A percentile compares a stretch with the other conserved stretches of the same genome.
Evolutionary conservation across 2,888 invertebrate species (phyloP).

Genomic region (Antheraea assamensis): DNA sequence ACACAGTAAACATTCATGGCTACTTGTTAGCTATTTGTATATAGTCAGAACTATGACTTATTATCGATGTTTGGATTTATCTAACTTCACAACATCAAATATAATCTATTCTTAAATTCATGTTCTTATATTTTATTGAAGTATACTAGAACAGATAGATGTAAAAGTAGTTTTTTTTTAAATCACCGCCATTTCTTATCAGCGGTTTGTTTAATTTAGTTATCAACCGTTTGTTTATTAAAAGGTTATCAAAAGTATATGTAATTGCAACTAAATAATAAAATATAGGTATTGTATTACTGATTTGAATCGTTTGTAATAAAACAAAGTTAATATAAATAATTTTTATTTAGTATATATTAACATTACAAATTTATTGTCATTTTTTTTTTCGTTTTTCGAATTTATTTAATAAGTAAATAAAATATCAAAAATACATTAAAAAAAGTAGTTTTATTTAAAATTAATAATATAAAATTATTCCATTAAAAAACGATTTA

Average conservation of each 20-base stretch:
- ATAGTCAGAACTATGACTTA: neutral
- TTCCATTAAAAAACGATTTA: slow-evolving; percentile 30
- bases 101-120: too few relatives aligned
- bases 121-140: neutral
- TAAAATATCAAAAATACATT: neutral
- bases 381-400: slow-evolving; percentile 10
- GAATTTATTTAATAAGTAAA: neutral
- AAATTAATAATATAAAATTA: neutral
- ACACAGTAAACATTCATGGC: neutral
- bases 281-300: too few relatives aligned
- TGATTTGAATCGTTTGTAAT: neutral
- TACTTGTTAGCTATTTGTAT: neutral
- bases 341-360: slow-evolving; percentile 9
- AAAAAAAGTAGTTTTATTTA: neutral
- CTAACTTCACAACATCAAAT: neutral
- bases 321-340: neutral
- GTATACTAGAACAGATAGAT: too few relatives aligned
- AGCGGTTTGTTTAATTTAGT: too few relatives aligned
- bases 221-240: too few relatives aligned
- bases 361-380: neutral
- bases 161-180: too few relatives aligned
- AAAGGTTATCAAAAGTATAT: too few relatives aligned
- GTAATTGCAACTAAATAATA: too few relatives aligned
- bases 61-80: neutral
- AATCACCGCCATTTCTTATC: too few relatives aligned